Conservation (phyloP, 2,797 vertebrate species). For the Sebastolobus alascanus region DNA sequence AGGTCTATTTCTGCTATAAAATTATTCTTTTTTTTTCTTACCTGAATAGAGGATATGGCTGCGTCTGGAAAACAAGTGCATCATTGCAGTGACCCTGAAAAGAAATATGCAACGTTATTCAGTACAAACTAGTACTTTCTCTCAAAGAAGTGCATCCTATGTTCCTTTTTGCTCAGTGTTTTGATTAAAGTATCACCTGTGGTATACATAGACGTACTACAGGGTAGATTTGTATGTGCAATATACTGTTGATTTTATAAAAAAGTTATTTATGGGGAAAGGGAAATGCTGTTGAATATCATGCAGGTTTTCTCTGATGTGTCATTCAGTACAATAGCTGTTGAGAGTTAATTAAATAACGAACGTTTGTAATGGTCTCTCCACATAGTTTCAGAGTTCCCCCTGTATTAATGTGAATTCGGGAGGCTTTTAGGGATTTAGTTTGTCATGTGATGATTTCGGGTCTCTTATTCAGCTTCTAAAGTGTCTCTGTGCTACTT, state of each 20-base stretch:
- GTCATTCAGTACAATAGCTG: background rate
- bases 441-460: background rate
- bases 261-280: background rate
- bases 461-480: background rate
- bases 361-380: no score
- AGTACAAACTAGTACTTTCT: background rate
- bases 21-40: slow-evolving; percentile 68
- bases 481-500: slow-evolving; percentile 69
- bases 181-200: background rate
- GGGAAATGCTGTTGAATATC: background rate
- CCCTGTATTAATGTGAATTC: background rate
- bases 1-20: background rate
- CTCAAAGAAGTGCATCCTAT: no score
- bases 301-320: background rate
- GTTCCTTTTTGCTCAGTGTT: no score
- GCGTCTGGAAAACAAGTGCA: slow-evolving; percentile 93
- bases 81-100: slow-evolving; percentile 92
- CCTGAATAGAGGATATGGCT: slow-evolving; percentile 93
- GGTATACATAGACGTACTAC: background rate
- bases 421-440: background rate
- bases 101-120: slow-evolving; percentile 8
- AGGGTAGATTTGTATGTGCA: background rate
- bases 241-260: background rate
- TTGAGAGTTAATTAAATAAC: background rate
- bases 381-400: background rate